phyloP scores from a whole-genome alignment of 2,113 vertebrate genomes.

The Perccottus glenii region DNA sequence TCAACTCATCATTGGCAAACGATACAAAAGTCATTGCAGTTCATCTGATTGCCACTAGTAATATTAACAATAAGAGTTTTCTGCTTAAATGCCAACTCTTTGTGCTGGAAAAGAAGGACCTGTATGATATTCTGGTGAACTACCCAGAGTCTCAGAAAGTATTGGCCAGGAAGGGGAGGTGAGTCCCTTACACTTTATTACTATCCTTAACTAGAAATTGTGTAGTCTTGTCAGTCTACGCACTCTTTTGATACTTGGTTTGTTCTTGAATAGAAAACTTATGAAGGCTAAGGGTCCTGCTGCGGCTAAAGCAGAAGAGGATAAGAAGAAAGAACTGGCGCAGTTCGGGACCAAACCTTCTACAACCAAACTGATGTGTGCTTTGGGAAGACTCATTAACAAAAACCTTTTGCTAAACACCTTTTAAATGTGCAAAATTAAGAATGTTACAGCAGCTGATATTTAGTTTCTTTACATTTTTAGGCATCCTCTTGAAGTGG shows the following conservation, averaged over 20 bases:
- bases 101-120: conserved; percentile 91
- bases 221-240: not conserved
- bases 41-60: too few relatives aligned
- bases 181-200: conserved; percentile 1
- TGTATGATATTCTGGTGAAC: conserved; percentile 89
- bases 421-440: not conserved
- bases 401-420: conserved; percentile 39
- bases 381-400: conserved; percentile 66
- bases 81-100: conserved; percentile 47
- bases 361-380: conserved; percentile 86
- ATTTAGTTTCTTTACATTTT: not conserved
- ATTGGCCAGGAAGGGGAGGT: conserved; percentile 88
- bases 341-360: conserved; percentile 80
- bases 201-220: not conserved
- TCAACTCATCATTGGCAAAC: too few relatives aligned
- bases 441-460: not conserved
- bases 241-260: conserved; percentile 4
- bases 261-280: conserved; percentile 81
- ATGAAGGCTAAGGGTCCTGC: conserved; percentile 85
- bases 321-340: conserved; percentile 76
- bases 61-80: too few relatives aligned
- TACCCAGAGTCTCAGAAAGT: conserved; percentile 94
- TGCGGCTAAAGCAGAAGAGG: conserved; percentile 61
- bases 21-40: too few relatives aligned
- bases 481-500: not conserved